Evolutionary conservation across 2,113 vertebrate genomes (phyloP), one percentile per base, ranked within the genome.

Genomic region (Nipponia nippon): DNA sequence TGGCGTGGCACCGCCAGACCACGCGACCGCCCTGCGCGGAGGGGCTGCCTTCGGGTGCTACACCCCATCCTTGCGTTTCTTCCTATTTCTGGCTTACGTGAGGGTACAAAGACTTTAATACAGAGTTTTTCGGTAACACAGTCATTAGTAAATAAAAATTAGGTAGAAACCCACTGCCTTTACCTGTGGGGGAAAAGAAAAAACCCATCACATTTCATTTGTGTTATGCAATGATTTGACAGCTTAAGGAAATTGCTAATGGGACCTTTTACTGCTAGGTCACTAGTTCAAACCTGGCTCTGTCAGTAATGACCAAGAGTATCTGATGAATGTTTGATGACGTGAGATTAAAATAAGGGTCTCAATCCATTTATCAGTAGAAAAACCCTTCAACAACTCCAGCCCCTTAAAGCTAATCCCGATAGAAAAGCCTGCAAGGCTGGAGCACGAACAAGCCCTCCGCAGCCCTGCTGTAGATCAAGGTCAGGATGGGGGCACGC

Each of bases 291-390:
- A 32, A 86, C 83, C 90, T 67, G 90, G 90, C 92, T 92, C 90
- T 93, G 92, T 92, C 92, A 84, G 92, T 96, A 97, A 93, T 63
- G 95, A 94, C 96, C 96, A 55, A 71, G 67, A 89, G 83, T 23
- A 83, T 96, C 95, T 93, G 95, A 95, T 92, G 97, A 97, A 96
- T 96, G 96, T 93, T 96, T 97, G 96, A 97, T 96, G 96, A 90
- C 9, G 63, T 96, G 96, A 96, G 96, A 96, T 97, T 95, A 96
- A 96, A 96, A 97, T 95, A 95, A 30, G 59, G 79, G 59, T 92
- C 86, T 96, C 88, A 27, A 88, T 92, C 93, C 92, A 94, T 95
- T 94, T 95, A 94, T 96, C 88, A 93, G 92, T 59, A 63, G 88
- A 83, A 92, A 96, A 95, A 69, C 76, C 92, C 93, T 94, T 95